These are phyloP conservation scores for Heliconius melpomene DNA, from an alignment of 1,140 invertebrate species.

Conservation along the genomic window DNA sequence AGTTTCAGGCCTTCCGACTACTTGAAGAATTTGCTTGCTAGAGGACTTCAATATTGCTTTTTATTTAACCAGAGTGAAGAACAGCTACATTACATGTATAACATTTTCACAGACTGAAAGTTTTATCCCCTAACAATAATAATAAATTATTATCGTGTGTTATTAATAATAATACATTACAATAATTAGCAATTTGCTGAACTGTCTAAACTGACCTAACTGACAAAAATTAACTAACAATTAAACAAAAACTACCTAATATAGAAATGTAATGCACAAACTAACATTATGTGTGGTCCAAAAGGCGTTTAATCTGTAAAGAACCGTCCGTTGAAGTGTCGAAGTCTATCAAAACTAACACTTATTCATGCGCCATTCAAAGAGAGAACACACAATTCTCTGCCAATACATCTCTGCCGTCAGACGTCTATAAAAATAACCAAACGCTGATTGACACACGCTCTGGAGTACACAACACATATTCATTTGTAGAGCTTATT, in stretches of 20 bases:
- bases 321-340: not conserved
- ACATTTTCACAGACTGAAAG: too few relatives aligned
- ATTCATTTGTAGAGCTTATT: not conserved
- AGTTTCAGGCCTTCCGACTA: too few relatives aligned
- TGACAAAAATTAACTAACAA: not conserved
- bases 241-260: not conserved
- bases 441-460: constrained; percentile 26
- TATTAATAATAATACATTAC: too few relatives aligned
- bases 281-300: not conserved
- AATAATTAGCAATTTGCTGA: too few relatives aligned
- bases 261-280: not conserved
- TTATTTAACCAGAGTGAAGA: too few relatives aligned
- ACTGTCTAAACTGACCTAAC: not conserved
- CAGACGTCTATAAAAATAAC: constrained; percentile 27
- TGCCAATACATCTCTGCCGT: constrained; percentile 30
- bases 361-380: constrained; percentile 20
- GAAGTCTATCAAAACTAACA: not conserved
- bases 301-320: not conserved
- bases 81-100: too few relatives aligned
- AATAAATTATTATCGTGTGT: too few relatives aligned
- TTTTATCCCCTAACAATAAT: too few relatives aligned
- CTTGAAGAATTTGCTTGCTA: too few relatives aligned
- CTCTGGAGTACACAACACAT: constrained; percentile 21
- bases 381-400: constrained; percentile 23
- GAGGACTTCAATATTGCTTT: too few relatives aligned